A percentile compares a stretch with the other conserved stretches of the same genome.
These are phyloP conservation scores for Garrulus glandarius DNA, from an alignment of 2,797 vertebrate species.

Conservation along the genomic window DNA sequence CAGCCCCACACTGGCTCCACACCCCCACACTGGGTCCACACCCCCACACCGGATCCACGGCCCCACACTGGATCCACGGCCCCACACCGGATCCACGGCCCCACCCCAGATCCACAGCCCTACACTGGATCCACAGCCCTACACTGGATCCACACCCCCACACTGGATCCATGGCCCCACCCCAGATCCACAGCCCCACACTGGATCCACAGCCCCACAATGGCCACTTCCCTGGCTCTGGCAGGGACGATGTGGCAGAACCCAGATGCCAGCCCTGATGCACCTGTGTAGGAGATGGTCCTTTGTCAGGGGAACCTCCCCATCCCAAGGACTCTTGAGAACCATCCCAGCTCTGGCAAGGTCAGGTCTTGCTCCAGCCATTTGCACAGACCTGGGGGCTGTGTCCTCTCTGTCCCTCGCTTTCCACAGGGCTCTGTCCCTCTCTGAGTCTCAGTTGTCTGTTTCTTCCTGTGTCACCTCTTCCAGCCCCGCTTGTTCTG, in stretches of 20 bases:
- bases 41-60: no score
- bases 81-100: no score
- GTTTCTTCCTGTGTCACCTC: not conserved
- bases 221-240: rapidly evolving
- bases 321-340: rapidly evolving
- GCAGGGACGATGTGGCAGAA: rapidly evolving
- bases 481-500: conserved; percentile 20
- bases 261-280: rapidly evolving
- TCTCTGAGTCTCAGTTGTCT: not conserved
- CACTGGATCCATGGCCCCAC: no score
- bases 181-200: no score
- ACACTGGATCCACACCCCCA: no score
- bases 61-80: no score
- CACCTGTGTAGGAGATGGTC: rapidly evolving
- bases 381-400: rapidly evolving
- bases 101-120: no score
- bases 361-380: rapidly evolving
- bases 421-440: not conserved
- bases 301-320: no score
- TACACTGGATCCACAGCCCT: no score
- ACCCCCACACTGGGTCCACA: no score
- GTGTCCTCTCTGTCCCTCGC: rapidly evolving
- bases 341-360: not conserved
- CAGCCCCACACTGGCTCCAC: no score
- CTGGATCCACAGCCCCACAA: no score